Conservation (phyloP, 1,140 invertebrate species). For the Drosophila triauraria region DNA sequence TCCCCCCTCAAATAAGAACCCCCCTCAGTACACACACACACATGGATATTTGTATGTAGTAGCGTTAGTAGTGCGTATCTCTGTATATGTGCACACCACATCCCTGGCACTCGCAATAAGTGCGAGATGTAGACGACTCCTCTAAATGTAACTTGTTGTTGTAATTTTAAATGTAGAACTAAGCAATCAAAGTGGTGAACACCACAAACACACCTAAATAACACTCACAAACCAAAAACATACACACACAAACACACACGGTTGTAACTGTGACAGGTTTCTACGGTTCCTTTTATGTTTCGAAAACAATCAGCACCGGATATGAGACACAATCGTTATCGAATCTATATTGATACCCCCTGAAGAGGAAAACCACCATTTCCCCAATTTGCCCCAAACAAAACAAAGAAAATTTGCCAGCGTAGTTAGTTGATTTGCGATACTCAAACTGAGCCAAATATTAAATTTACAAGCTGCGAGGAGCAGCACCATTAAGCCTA, state of each 20-base stretch:
- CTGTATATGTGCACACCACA: conserved; percentile 50
- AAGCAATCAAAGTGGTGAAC: conserved; percentile 60
- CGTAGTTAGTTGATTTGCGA: conserved; percentile 66
- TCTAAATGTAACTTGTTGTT: conserved; percentile 79
- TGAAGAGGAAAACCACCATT: conserved; percentile 1
- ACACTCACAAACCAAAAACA: conserved; percentile 22
- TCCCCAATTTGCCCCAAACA: neutral
- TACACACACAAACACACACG: conserved; percentile 41
- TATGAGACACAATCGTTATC: conserved; percentile 60
- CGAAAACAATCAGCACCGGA: conserved; percentile 62
- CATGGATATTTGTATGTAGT: conserved; percentile 79
- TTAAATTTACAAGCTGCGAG: conserved; percentile 53
- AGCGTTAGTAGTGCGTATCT: conserved; percentile 65
- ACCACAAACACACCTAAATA: conserved; percentile 28
- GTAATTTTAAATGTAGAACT: conserved; percentile 76
- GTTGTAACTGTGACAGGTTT: conserved; percentile 78
- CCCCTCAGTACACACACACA: conserved; percentile 32
- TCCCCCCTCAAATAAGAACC: conserved; percentile 6
- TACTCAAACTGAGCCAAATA: conserved; percentile 82
- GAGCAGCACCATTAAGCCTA: conserved; percentile 50
- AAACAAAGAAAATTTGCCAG: conserved; percentile 43
- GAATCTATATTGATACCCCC: conserved; percentile 50
- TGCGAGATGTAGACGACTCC: conserved; percentile 64
- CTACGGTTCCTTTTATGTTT: conserved; percentile 74
- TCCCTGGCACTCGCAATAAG: conserved; percentile 23